A percentile compares a stretch with the other conserved stretches of the same genome.
Evolutionary conservation across 2,113 vertebrate species (phyloP).

Genomic region (Zootoca vivipara): DNA sequence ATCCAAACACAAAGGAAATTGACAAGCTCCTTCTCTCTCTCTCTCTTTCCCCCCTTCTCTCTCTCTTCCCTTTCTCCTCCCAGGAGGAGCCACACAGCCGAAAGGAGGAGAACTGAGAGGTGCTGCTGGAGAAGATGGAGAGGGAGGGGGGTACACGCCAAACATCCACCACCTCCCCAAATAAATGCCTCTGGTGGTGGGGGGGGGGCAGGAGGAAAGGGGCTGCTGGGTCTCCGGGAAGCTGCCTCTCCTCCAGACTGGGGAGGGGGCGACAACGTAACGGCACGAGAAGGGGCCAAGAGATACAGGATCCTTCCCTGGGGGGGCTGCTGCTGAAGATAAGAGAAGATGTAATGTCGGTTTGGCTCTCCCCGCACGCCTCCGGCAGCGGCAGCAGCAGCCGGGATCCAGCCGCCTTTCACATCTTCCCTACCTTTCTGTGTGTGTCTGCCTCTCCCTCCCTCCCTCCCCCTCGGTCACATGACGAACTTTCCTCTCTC

Average conservation of each 20-base stretch:
- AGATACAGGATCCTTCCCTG: background rate
- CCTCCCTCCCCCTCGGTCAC: conserved; percentile 56
- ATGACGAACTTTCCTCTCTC: conserved; percentile 46
- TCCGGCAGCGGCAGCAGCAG: background rate
- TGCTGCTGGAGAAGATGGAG: background rate
- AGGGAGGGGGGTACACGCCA: background rate
- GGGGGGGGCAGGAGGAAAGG: background rate
- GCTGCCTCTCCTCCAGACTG: background rate
- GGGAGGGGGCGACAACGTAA: background rate
- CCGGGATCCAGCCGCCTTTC: background rate
- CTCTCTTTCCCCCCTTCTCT: background rate
- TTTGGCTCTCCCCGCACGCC: conserved; percentile 15
- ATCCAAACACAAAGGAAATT: conserved; percentile 34
- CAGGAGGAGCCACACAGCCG: background rate
- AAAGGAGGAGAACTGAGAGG: too few species aligned
- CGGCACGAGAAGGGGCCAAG: background rate
- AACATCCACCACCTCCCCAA: background rate
- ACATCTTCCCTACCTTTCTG: conserved; percentile 41
- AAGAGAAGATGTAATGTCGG: background rate
- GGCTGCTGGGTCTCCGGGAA: background rate
- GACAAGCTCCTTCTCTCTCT: background rate
- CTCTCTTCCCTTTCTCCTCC: background rate
- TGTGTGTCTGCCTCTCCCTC: conserved; percentile 1
- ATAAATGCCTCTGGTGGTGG: background rate
- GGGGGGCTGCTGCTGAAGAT: background rate